phyloP scores from a whole-genome alignment of 2,797 vertebrate genomes.

The Carapus acus region DNA sequence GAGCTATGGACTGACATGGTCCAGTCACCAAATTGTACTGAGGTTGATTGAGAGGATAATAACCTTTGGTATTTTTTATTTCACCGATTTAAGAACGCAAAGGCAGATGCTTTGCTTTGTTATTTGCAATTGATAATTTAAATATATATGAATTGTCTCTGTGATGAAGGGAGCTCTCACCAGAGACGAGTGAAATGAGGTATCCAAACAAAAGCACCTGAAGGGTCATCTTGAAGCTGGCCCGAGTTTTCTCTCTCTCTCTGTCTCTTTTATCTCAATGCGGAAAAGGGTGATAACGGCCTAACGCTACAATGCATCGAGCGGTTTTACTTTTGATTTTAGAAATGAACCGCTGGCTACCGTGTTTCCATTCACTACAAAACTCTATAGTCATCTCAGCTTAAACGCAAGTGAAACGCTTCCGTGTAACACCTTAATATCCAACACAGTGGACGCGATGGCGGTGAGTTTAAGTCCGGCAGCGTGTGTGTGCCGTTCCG shows the following conservation, averaged over 20 bases:
- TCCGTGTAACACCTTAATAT: too few species aligned
- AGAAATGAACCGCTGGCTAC: slow-evolving; percentile 5
- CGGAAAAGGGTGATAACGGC: neutral
- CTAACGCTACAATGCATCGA: neutral
- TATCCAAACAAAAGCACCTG: slow-evolving; percentile 48
- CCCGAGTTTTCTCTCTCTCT: too few species aligned
- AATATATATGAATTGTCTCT: neutral
- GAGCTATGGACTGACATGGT: too few species aligned
- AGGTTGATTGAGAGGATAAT: too few species aligned
- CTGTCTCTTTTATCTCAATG: neutral
- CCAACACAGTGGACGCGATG: too few species aligned
- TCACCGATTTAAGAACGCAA: too few species aligned
- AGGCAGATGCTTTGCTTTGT: too few species aligned
- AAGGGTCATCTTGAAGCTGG: slow-evolving; percentile 31
- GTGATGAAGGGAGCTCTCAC: slow-evolving; percentile 41
- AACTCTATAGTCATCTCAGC: neutral
- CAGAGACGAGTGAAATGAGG: slow-evolving; percentile 43
- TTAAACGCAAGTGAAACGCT: neutral
- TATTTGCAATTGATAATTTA: too few species aligned
- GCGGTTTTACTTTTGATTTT: slow-evolving; percentile 71
- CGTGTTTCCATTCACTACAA: neutral
- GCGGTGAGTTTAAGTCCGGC: too few species aligned
- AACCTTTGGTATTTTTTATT: too few species aligned
- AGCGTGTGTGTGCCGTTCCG: too few species aligned
- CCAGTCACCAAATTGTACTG: too few species aligned